These are phyloP conservation scores for Heliconius ethilla DNA, from an alignment of 2,888 invertebrate species.

Conservation along the genomic window DNA sequence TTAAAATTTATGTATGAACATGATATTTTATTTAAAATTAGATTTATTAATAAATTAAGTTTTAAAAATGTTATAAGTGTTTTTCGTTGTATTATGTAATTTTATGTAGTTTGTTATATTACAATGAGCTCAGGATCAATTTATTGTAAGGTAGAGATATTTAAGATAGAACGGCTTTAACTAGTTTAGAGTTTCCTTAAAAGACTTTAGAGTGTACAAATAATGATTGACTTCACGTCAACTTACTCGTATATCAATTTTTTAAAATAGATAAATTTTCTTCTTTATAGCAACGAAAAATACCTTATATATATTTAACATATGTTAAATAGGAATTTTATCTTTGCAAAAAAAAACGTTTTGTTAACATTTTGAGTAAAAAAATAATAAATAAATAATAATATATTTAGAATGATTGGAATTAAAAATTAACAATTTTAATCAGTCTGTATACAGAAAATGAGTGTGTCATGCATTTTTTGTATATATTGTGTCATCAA, in stretches of 20 bases:
- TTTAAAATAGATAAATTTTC: conserved; percentile 42
- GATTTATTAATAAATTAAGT: neutral
- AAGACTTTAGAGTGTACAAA: conserved; percentile 79
- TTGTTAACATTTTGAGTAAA: neutral
- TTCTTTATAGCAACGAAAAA: conserved; percentile 44
- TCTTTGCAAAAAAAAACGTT: conserved; percentile 9
- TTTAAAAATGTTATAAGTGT: neutral
- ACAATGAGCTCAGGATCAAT: conserved; percentile 44
- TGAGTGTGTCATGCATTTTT: too few species aligned
- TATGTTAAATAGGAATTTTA: conserved; percentile 32
- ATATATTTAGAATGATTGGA: too few species aligned
- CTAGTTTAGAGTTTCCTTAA: conserved; percentile 75
- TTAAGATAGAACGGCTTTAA: conserved; percentile 79
- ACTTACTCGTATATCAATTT: conserved; percentile 42
- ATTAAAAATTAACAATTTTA: too few species aligned
- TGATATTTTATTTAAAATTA: neutral
- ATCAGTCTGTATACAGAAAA: too few species aligned
- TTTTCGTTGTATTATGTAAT: neutral
- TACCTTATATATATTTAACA: conserved; percentile 19
- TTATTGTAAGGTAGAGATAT: conserved; percentile 51
- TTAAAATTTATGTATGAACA: neutral
- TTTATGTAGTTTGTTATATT: conserved; percentile 22
- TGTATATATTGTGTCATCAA: neutral
- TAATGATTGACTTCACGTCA: conserved; percentile 51
- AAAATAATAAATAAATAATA: neutral